Evolutionary conservation across 2,113 vertebrate species (phyloP).

Genomic region (Phalacrocorax pelagicus): DNA sequence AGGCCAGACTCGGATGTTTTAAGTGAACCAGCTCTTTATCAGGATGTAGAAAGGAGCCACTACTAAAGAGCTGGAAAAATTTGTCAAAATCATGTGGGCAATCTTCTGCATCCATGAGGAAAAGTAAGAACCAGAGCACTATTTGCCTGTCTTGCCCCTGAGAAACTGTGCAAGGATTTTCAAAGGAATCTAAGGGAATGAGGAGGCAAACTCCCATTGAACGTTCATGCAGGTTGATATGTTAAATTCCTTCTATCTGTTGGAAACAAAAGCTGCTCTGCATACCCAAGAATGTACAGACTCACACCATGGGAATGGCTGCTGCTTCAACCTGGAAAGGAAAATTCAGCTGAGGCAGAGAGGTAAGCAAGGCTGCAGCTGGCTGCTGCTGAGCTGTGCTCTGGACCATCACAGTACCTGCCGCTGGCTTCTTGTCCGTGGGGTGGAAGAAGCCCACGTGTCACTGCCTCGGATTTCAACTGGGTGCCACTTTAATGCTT

Average conservation of each 20-base stretch:
- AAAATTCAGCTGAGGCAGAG: not conserved
- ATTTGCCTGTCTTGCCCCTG: not conserved
- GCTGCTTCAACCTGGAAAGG: not conserved
- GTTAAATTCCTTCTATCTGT: not conserved
- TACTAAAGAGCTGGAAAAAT: not conserved
- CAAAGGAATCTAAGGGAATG: not conserved
- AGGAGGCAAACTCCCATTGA: not conserved
- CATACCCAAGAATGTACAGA: not conserved
- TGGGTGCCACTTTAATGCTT: conserved; percentile 68
- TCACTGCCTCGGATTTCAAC: conserved; percentile 40
- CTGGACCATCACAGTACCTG: conserved; percentile 13
- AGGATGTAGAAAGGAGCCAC: not conserved
- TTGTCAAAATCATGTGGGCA: not conserved
- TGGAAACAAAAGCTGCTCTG: not conserved
- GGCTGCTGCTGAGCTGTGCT: not conserved
- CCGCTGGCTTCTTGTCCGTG: conserved; percentile 62
- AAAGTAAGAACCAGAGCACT: not conserved
- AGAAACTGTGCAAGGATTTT: not conserved
- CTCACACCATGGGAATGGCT: not conserved
- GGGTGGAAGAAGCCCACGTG: conserved; percentile 53
- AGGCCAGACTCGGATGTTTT: not conserved
- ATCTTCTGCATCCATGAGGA: not conserved
- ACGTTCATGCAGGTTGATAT: not conserved
- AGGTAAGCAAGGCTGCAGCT: conserved; percentile 7
- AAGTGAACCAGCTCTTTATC: not conserved